phyloP scores from a whole-genome alignment of 2,113 vertebrate species.

The Zosterops pallidus region DNA sequence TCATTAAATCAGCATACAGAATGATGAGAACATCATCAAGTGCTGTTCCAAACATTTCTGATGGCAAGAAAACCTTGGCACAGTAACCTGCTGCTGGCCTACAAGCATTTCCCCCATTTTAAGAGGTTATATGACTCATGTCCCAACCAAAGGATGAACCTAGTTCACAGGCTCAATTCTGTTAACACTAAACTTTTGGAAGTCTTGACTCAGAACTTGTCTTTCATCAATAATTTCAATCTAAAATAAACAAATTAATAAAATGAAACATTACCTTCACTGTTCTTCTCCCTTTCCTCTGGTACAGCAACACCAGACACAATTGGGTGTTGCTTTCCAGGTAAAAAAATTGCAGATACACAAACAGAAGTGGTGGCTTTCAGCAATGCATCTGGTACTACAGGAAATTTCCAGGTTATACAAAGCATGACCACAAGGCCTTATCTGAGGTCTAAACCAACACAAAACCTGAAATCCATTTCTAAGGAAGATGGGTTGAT shows the following conservation, averaged over 20 bases:
- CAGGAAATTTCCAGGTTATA: background rate
- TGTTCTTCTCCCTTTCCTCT: background rate
- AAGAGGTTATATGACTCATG: fast-evolving
- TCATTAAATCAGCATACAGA: background rate
- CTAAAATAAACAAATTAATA: background rate
- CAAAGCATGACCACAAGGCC: background rate
- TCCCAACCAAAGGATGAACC: fast-evolving
- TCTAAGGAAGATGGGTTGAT: background rate
- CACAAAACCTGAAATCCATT: background rate
- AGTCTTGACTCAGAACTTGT: background rate
- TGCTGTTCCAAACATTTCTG: background rate
- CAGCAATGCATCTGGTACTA: background rate
- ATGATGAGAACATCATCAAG: background rate
- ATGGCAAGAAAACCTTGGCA: background rate
- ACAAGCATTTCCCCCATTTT: background rate
- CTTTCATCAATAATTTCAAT: background rate
- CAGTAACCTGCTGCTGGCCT: background rate
- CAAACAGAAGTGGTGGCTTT: background rate
- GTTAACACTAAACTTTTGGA: background rate
- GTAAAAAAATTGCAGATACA: background rate
- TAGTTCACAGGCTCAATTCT: background rate
- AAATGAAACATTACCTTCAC: background rate
- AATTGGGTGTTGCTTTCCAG: background rate
- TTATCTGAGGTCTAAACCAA: background rate
- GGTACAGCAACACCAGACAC: background rate